Evolutionary conservation across 1,140 invertebrate species (phyloP), one percentile per base, ranked within the genome.

Genomic region (Piezodorus guildinii): DNA sequence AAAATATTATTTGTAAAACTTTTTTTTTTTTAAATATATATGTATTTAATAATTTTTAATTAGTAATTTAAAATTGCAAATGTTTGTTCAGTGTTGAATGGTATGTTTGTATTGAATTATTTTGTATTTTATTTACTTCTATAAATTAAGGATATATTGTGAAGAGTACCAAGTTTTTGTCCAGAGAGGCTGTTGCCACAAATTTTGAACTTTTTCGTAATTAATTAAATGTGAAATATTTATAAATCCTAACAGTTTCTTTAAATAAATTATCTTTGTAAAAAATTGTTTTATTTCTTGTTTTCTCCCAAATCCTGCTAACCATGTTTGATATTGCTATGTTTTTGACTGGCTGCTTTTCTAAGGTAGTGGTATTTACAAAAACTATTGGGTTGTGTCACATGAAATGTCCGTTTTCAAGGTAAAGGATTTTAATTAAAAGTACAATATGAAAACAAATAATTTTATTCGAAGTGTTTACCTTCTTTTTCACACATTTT

Each of bases 201-300:
- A 23, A 23, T 56, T 56, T 56, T 23, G 23, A 27, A 23, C 15
- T 56, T 56, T 39, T 39, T 56, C 2, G 12, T 21, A 23, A 25
- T 56, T 56, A 10, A 56, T 27, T 56, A 25, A 23, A 25, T 23
- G 19, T 56, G 23, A 56, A 39, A 39, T 39, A 39, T 56, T 21
- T 56, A 16, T 56, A 25, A 23, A 15, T 23, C 52, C 23, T 56
- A 56, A 56, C 52, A 16, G 23, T 56, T 23, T 56, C 52, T 56
- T 49, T 56, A 56, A 56, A 56, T 56, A 56, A 56, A 56, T 56
- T 56, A 56, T 56, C 52, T 56, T 56, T 56, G 17, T 56, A 56
- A 21, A 56, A 23, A 27, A 27, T 10, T n/a, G 19, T 39, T 39
- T 39, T 8, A 5, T 39, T 39, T 39, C 6, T 39, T 39, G 34